These are phyloP conservation scores for Pseudorectes ferrugineus DNA, from an alignment of 2,113 vertebrate genomes.

Conservation along the genomic window DNA sequence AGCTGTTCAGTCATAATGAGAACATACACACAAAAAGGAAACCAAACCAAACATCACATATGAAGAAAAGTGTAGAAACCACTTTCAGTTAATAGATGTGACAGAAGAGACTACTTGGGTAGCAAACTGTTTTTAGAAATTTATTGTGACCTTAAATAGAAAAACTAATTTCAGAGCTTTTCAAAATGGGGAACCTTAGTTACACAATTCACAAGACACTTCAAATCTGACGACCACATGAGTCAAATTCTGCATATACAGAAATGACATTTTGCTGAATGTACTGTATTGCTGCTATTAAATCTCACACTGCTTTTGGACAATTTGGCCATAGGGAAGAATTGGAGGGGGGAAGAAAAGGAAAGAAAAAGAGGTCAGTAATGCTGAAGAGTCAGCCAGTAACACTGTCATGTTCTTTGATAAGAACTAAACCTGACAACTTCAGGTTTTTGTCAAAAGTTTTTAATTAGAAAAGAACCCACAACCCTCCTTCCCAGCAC, in stretches of 20 bases:
- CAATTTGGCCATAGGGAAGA: not conserved
- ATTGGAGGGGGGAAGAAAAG: not conserved
- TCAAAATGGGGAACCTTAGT: not conserved
- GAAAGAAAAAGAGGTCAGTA: not conserved
- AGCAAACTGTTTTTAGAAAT: not conserved
- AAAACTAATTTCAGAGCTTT: not conserved
- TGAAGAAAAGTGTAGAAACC: not conserved
- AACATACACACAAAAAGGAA: not conserved
- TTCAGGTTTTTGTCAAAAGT: not conserved
- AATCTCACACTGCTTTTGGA: not conserved
- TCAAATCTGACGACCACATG: not conserved
- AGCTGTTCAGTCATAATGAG: not conserved
- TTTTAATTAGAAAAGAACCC: not conserved
- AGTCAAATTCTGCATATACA: not conserved
- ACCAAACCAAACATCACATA: not conserved
- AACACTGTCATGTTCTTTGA: not conserved
- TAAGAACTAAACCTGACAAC: not conserved
- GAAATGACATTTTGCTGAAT: not conserved
- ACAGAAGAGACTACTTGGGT: not conserved
- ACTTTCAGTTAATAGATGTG: not conserved
- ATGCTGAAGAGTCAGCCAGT: not conserved
- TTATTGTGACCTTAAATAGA: not conserved
- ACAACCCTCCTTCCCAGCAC: not conserved
- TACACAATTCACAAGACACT: not conserved
- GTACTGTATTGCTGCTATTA: not conserved